Conservation (phyloP, 2,888 invertebrate genomes). For the Cylloceria caligata region DNA sequence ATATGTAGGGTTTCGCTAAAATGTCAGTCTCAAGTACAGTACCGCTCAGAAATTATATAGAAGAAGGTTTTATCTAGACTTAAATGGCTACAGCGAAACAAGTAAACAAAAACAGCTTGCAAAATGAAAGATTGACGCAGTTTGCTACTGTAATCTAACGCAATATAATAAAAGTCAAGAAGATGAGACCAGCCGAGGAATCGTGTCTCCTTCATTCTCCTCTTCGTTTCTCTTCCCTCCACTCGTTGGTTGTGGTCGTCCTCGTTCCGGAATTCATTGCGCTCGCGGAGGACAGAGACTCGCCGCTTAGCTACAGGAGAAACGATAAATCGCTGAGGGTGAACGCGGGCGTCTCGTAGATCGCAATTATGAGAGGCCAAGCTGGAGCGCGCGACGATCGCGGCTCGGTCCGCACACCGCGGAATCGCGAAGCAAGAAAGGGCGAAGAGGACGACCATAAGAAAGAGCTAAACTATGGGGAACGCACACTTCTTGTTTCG, state of each 20-base stretch:
- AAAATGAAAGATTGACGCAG: not conserved
- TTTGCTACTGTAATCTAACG: constrained; percentile 2
- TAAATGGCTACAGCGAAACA: not conserved
- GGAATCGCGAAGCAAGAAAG: constrained; percentile 42
- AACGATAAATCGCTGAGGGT: constrained; percentile 61
- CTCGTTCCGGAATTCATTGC: constrained; percentile 65
- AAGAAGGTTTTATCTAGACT: not conserved
- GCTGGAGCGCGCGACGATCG: constrained; percentile 52
- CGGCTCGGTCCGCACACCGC: constrained; percentile 22
- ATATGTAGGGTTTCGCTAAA: no score
- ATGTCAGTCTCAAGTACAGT: no score
- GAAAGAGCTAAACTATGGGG: constrained; percentile 51
- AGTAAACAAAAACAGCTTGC: not conserved
- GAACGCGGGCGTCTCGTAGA: constrained; percentile 68
- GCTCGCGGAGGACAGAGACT: constrained; percentile 39
- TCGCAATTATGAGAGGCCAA: constrained; percentile 69
- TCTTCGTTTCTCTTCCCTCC: constrained; percentile 20
- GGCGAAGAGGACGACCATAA: constrained; percentile 22
- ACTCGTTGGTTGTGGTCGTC: constrained; percentile 41
- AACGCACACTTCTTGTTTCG: constrained; percentile 53
- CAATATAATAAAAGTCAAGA: not conserved
- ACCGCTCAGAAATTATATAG: no score
- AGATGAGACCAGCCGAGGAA: constrained; percentile 5
- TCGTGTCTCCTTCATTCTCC: constrained; percentile 21
- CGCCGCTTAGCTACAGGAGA: constrained; percentile 50